Evolutionary conservation across 2,113 vertebrate species (phyloP).

Genomic region (Chaetodon auriga): DNA sequence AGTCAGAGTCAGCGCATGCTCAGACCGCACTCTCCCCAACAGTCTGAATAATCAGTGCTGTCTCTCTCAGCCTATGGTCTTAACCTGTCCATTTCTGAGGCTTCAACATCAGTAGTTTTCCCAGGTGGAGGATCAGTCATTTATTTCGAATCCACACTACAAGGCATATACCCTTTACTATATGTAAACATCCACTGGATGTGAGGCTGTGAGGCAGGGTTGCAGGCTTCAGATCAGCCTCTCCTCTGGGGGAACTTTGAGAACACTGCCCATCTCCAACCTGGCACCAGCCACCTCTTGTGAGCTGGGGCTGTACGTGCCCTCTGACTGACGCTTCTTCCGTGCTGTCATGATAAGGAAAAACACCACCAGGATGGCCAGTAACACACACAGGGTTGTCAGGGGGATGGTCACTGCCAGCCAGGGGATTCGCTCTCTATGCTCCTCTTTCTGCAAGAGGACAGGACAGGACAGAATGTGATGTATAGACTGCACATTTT

Average conservation of each 20-base stretch:
- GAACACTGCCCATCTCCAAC: constrained; percentile 97
- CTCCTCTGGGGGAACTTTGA: constrained; percentile 97
- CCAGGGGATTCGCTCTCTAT: constrained; percentile 86
- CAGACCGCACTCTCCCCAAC: neutral
- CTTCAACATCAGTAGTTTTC: constrained; percentile 43
- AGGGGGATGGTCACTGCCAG: constrained; percentile 92
- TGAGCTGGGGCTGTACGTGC: constrained; percentile 97
- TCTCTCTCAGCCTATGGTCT: constrained; percentile 14
- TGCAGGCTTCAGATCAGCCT: constrained; percentile 87
- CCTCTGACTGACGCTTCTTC: constrained; percentile 96
- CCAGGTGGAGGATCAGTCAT: constrained; percentile 19
- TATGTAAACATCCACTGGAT: constrained; percentile 40
- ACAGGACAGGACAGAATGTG: neutral
- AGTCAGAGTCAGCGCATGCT: neutral
- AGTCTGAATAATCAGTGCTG: neutral
- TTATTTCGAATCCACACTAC: constrained; percentile 15
- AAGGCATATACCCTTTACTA: neutral
- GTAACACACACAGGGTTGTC: constrained; percentile 89
- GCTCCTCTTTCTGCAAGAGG: constrained; percentile 86
- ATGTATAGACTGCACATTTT: neutral
- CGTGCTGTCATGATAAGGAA: constrained; percentile 93
- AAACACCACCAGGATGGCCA: constrained; percentile 89
- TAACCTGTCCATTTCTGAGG: constrained; percentile 15
- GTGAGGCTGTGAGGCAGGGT: neutral
- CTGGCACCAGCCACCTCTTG: constrained; percentile 97